Evolutionary conservation across 2,113 vertebrate species (phyloP), one percentile per base, ranked within the genome.

Genomic region (Tragelaphus strepsiceros): DNA sequence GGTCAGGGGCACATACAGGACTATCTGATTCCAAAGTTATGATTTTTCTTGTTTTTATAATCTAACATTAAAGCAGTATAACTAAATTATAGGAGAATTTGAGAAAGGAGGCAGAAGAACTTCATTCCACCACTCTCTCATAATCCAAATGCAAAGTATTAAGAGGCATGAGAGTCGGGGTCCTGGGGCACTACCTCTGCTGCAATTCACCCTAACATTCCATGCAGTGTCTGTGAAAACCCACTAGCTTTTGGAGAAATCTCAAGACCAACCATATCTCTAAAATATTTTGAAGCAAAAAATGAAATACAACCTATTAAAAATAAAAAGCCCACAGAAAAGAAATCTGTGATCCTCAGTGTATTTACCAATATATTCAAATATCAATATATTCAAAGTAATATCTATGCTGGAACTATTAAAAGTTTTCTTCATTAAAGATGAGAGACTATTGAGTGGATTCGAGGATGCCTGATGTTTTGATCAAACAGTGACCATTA

Each of bases 31-130:
- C 91, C 83, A 94, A 96, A 96, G 86, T 53, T 84, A 58, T 49
- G 93, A 62, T 95, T 97, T 97, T 93, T 95, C 97, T 92, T 97
- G 62, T 96, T 91, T 98, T 98, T 90, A 89, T 97, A 96, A 96
- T 93, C 97, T 96, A 95, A 95, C 82, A 97, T 93, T 97, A 97
- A 96, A 96, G 96, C 81, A 95, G 91, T 92, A 86, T 67, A 97
- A 92, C 71, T 78, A 85, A 90, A 71, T 74, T 88, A 94, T 17
- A 85, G 51, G 58, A 94, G n/a, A 51, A 87, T 56, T 81, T 43
- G n/a, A 28, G 22, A 83, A 94, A 94, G 5, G 64, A 91, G 15
- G 35, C 11, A 2, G 67, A 97, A 96, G 95, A 93, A 17, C 56
- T 71, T 39, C 30, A 54, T 35, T 16, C 71, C 16, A 28, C 87